phyloP scores from a whole-genome alignment of 2,888 invertebrate species.

The Oasisia sp. region DNA sequence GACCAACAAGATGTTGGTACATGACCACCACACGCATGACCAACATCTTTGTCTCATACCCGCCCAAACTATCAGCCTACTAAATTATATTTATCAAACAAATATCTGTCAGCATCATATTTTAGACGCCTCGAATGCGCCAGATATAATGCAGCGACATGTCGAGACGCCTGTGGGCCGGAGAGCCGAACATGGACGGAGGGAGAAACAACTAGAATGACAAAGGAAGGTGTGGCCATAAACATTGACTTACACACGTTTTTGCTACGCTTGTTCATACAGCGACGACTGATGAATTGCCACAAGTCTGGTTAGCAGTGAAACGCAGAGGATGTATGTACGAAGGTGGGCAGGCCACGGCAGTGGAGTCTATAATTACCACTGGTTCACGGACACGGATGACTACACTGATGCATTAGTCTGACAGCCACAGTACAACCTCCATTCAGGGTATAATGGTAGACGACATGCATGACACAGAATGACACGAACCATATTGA shows the following conservation, averaged over 20 bases:
- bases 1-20: conserved; percentile 11
- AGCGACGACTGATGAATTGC: neutral
- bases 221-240: conserved; percentile 17
- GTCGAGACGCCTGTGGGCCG: neutral
- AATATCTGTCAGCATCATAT: neutral
- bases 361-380: neutral
- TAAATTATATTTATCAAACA: neutral
- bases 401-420: neutral
- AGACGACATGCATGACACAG: neutral
- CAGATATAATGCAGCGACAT: conserved; percentile 9
- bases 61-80: conserved; percentile 10
- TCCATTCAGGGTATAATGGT: neutral
- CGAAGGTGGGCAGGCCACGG: neutral
- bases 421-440: neutral
- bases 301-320: conserved; percentile 9
- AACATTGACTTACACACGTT: neutral
- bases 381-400: neutral
- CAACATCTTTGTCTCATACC: neutral
- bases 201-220: neutral
- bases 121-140: neutral
- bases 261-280: neutral
- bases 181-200: neutral
- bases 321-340: neutral
- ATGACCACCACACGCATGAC: neutral
- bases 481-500: conserved; percentile 17